Evolutionary conservation across 2,888 invertebrate genomes (phyloP).

Genomic region (Kuschelorhynchus macadamiae): DNA sequence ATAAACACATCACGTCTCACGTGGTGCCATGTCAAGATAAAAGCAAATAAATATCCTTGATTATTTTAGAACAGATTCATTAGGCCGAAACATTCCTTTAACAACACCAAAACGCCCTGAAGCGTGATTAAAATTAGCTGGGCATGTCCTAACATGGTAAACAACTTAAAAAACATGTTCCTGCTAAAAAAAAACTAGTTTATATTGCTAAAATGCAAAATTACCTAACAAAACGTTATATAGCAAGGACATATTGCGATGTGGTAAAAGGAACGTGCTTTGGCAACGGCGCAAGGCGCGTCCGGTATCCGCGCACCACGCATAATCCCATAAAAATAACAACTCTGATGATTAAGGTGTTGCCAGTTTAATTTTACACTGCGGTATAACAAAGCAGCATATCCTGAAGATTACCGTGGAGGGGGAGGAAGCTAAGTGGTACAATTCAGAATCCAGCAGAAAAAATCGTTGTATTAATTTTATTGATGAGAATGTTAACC

Average conservation of each 20-base stretch:
- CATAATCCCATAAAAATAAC: slow-evolving; percentile 27
- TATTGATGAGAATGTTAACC: too few relatives aligned
- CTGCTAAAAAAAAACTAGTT: slow-evolving; percentile 8
- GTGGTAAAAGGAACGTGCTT: not conserved
- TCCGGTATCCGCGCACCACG: slow-evolving; percentile 41
- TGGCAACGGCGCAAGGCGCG: slow-evolving; percentile 35
- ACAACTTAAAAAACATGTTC: slow-evolving; percentile 1
- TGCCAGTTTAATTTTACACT: not conserved
- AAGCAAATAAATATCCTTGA: too few relatives aligned
- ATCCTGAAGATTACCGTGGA: too few relatives aligned
- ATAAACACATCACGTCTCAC: too few relatives aligned
- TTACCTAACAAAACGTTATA: not conserved
- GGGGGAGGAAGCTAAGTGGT: too few relatives aligned
- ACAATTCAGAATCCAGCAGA: too few relatives aligned
- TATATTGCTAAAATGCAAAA: slow-evolving; percentile 8
- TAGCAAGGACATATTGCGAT: not conserved
- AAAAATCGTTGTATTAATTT: too few relatives aligned
- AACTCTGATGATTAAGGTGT: slow-evolving; percentile 8
- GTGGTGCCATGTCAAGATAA: too few relatives aligned
- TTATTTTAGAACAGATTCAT: too few relatives aligned
- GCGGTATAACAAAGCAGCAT: too few relatives aligned
- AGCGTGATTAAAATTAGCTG: not conserved
- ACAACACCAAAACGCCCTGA: not conserved
- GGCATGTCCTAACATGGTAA: not conserved
- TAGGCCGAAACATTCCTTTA: not conserved